Evolutionary conservation across 2,797 vertebrate genomes (phyloP).

Genomic region (Halcyon chelicuti): DNA sequence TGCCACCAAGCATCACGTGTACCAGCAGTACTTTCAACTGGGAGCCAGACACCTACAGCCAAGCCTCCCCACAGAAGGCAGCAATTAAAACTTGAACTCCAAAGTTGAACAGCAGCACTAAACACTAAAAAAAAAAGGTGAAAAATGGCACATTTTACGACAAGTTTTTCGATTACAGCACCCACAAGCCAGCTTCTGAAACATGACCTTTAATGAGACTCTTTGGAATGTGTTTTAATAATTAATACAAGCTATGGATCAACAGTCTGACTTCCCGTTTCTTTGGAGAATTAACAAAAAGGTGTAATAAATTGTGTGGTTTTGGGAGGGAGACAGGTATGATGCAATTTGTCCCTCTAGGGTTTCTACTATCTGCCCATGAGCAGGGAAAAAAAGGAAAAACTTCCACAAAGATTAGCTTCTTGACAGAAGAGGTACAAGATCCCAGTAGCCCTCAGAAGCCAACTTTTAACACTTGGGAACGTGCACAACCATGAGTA

Average conservation of each 20-base stretch:
- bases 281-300: neutral
- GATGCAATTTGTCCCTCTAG: neutral
- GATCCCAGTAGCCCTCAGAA: neutral
- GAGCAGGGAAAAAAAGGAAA: neutral
- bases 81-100: neutral
- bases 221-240: neutral
- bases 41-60: neutral
- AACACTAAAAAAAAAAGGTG: neutral
- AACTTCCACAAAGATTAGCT: neutral
- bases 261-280: neutral
- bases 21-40: neutral
- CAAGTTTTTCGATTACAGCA: neutral
- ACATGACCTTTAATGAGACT: neutral
- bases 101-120: neutral
- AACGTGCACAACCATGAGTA: rapidly evolving
- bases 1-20: neutral
- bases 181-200: neutral
- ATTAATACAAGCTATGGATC: neutral
- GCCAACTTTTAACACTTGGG: neutral
- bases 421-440: neutral
- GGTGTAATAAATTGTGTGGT: neutral
- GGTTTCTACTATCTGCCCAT: neutral
- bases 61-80: neutral
- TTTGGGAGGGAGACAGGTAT: neutral
- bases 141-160: neutral